A percentile compares a stretch with the other conserved stretches of the same genome.
Conservation (phyloP, 2,113 vertebrate species). For the Apus apus region DNA sequence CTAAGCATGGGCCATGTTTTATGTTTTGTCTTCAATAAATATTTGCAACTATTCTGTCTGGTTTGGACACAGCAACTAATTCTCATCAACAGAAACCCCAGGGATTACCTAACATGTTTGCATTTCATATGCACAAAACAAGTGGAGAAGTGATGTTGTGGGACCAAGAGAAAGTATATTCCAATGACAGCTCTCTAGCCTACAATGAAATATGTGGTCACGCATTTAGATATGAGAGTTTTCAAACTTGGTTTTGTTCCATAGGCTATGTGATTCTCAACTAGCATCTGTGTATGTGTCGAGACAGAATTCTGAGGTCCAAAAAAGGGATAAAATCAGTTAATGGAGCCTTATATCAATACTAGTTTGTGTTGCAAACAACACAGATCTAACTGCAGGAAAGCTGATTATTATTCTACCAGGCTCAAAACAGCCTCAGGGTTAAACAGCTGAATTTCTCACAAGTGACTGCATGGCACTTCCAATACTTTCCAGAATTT, state of each 20-base stretch:
- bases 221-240: fast-evolving
- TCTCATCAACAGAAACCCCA: neutral
- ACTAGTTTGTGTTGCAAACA: neutral
- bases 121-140: neutral
- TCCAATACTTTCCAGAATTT: neutral
- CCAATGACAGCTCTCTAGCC: fast-evolving
- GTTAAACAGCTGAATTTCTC: neutral
- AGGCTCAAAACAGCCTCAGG: neutral
- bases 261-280: neutral
- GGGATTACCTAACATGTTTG: neutral
- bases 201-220: neutral
- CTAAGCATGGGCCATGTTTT: neutral
- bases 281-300: neutral
- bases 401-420: neutral
- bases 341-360: neutral
- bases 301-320: neutral
- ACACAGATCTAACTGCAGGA: neutral
- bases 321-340: neutral
- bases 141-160: neutral
- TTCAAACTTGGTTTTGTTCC: neutral
- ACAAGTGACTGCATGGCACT: neutral
- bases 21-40: neutral
- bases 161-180: neutral
- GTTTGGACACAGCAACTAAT: neutral
- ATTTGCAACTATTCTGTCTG: neutral